phyloP scores from a whole-genome alignment of 2,797 vertebrate species.

The Cygnus olor region DNA sequence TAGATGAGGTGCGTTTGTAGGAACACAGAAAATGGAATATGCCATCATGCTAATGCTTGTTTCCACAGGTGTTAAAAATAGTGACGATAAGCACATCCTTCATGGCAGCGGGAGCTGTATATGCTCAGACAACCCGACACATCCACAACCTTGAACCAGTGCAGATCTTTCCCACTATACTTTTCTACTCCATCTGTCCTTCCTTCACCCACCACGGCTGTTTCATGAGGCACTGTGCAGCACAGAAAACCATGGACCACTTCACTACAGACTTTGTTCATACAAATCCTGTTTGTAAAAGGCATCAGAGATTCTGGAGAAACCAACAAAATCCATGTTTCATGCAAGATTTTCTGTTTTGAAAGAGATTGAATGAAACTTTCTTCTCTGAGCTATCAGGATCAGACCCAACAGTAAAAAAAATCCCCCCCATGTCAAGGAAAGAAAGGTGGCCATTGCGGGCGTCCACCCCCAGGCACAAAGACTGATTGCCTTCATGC shows the following conservation, averaged over 20 bases:
- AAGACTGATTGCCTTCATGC: accelerated
- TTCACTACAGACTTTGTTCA: background rate
- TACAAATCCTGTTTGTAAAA: background rate
- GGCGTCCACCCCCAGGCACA: background rate
- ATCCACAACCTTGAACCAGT: background rate
- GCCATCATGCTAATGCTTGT: background rate
- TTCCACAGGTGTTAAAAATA: background rate
- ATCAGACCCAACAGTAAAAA: background rate
- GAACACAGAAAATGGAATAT: background rate
- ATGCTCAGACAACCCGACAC: background rate
- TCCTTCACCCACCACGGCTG: background rate
- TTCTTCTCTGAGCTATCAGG: background rate
- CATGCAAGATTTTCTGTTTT: background rate
- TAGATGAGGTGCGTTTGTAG: background rate
- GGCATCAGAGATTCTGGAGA: background rate
- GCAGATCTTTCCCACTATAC: background rate
- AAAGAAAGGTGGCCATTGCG: background rate
- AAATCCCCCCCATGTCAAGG: background rate
- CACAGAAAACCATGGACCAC: background rate
- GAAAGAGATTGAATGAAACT: background rate
- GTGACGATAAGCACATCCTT: background rate
- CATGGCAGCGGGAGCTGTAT: background rate
- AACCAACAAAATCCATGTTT: background rate
- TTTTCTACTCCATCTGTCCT: background rate
- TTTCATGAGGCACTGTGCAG: background rate